A percentile compares a stretch with the other conserved stretches of the same genome.
phyloP scores from a whole-genome alignment of 2,113 vertebrate species.

The Triplophysa dalaica region DNA sequence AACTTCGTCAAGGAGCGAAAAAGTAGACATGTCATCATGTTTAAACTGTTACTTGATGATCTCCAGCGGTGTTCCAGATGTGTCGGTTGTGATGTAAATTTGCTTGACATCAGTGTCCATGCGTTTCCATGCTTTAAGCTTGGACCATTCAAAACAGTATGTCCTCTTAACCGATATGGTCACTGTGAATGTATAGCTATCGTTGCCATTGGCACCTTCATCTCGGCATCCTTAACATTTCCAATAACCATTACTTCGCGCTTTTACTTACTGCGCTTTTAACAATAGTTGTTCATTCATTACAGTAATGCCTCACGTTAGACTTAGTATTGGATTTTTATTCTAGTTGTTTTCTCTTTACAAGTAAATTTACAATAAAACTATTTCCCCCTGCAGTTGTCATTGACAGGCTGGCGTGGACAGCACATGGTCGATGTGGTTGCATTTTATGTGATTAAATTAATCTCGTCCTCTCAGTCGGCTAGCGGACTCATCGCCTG shows the following conservation, averaged over 20 bases:
- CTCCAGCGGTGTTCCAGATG: constrained; percentile 42
- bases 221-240: constrained; percentile 37
- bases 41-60: constrained; percentile 41
- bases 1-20: constrained; percentile 41
- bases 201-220: constrained; percentile 38
- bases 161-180: constrained; percentile 16
- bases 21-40: neutral
- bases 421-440: constrained; percentile 28
- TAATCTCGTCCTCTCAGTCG: too few relatives aligned
- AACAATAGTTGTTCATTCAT: neutral
- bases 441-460: constrained; percentile 28
- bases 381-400: neutral
- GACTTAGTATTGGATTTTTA: neutral
- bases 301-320: neutral
- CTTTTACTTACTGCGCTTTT: neutral
- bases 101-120: constrained; percentile 12
- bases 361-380: neutral
- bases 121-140: neutral
- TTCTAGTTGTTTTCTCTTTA: neutral
- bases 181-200: neutral
- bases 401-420: neutral
- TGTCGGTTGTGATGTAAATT: constrained; percentile 8
- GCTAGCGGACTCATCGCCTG: too few relatives aligned
- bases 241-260: neutral
- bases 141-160: constrained; percentile 3